These are phyloP conservation scores for Calidris pygmaea DNA, from an alignment of 2,113 vertebrate genomes.

Conservation along the genomic window DNA sequence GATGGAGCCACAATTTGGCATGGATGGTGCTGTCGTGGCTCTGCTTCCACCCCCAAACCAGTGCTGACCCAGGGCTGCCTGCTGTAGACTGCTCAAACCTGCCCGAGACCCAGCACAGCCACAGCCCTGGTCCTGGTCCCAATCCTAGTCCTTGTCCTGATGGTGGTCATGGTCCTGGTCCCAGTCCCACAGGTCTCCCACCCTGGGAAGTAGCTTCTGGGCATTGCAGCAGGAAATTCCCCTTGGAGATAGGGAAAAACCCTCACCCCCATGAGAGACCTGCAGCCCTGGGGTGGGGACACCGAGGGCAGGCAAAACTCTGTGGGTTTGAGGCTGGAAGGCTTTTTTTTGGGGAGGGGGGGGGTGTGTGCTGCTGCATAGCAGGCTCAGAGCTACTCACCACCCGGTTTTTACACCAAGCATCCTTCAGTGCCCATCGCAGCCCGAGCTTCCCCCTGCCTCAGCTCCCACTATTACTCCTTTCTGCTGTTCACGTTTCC, in stretches of 20 bases:
- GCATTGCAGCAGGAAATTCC: neutral
- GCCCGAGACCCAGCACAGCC: neutral
- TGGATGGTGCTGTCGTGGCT: neutral
- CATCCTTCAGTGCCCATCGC: neutral
- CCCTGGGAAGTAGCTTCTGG: neutral
- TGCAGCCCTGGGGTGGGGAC: neutral
- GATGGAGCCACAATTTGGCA: neutral
- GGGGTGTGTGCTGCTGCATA: accelerated
- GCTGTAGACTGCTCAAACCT: neutral
- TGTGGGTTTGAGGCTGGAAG: neutral
- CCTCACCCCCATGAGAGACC: neutral
- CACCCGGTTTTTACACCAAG: neutral
- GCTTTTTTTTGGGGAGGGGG: no score
- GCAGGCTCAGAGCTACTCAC: neutral
- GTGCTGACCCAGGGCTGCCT: neutral
- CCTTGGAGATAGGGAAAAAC: neutral
- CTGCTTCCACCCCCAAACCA: neutral
- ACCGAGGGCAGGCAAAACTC: accelerated
- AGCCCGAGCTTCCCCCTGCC: neutral
- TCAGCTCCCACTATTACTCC: neutral
- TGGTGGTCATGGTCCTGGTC: neutral
- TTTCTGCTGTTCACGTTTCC: neutral
- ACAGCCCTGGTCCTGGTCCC: no score
- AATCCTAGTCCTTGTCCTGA: neutral
- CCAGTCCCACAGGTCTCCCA: neutral